Conservation (phyloP, 35 echinoderm and acorn worm genomes). For the Holothuria glaberrima region DNA sequence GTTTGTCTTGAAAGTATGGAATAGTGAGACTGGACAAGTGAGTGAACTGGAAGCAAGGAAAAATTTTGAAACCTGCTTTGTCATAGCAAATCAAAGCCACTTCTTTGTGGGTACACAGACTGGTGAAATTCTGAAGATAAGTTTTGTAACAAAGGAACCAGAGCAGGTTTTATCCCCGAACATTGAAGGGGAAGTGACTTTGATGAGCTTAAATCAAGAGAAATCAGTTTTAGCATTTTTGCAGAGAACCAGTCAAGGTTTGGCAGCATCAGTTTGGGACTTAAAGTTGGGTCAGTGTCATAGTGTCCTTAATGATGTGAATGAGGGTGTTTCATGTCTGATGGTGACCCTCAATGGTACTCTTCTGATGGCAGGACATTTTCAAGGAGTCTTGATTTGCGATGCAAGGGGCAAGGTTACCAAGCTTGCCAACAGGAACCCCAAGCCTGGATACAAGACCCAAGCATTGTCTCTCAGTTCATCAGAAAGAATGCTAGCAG, state of each 20-base stretch:
- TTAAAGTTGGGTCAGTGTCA: background rate
- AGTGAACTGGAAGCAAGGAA: slow-evolving; percentile 11
- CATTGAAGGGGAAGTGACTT: background rate
- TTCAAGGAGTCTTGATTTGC: background rate
- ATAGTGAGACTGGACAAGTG: background rate
- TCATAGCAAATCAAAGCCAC: background rate
- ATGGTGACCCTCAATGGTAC: background rate
- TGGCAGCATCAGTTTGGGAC: background rate
- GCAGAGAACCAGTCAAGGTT: background rate
- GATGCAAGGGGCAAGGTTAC: background rate
- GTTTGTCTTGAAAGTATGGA: slow-evolving; percentile 19
- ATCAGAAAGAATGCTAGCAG: background rate
- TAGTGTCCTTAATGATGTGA: background rate
- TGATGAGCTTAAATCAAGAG: background rate
- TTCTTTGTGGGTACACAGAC: background rate
- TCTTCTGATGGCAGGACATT: background rate
- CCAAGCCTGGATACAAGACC: background rate
- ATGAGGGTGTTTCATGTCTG: background rate
- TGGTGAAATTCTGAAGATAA: background rate
- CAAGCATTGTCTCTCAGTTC: background rate
- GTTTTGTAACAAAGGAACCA: background rate
- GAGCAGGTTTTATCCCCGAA: background rate
- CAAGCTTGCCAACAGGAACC: background rate
- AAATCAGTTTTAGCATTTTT: background rate
- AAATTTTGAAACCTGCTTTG: background rate